A percentile compares a stretch with the other conserved stretches of the same genome.
These are phyloP conservation scores for Crypturellus tataupa DNA, from an alignment of 2,797 vertebrate species.

Conservation along the genomic window DNA sequence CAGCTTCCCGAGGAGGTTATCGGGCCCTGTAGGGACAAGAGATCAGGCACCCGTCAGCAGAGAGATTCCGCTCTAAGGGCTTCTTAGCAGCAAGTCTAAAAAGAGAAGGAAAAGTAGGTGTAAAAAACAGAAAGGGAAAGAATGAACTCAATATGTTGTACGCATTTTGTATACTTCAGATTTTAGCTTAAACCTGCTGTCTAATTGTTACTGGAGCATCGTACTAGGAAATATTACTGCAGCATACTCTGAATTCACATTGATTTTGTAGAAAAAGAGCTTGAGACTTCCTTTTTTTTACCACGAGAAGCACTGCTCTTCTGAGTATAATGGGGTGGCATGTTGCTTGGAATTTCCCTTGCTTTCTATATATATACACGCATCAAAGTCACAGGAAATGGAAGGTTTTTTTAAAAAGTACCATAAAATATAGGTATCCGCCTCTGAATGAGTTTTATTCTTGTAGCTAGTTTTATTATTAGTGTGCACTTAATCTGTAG, in stretches of 20 bases:
- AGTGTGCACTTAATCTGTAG: constrained; percentile 23
- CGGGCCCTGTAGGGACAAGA: fast-evolving
- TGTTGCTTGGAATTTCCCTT: constrained; percentile 77
- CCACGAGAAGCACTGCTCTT: constrained; percentile 55
- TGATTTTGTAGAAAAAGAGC: constrained; percentile 64
- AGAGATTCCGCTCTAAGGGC: background rate
- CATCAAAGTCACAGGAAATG: constrained; percentile 71
- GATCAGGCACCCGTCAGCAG: background rate
- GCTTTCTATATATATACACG: constrained; percentile 63
- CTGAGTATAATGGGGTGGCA: constrained; percentile 48
- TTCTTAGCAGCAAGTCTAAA: background rate
- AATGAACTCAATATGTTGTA: background rate
- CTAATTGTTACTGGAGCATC: background rate
- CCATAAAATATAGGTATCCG: constrained; percentile 46
- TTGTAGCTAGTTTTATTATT: constrained; percentile 54
- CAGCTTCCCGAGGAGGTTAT: background rate
- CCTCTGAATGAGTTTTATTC: constrained; percentile 48
- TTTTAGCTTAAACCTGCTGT: background rate
- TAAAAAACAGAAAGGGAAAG: background rate
- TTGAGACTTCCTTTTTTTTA: constrained; percentile 71
- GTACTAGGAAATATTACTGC: constrained; percentile 25
- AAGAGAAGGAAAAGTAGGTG: background rate
- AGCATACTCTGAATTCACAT: constrained; percentile 70
- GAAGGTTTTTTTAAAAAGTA: constrained; percentile 34
- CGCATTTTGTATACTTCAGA: background rate